Evolutionary conservation across 1,140 invertebrate genomes (phyloP).

Genomic region (Ectropis grisescens): DNA sequence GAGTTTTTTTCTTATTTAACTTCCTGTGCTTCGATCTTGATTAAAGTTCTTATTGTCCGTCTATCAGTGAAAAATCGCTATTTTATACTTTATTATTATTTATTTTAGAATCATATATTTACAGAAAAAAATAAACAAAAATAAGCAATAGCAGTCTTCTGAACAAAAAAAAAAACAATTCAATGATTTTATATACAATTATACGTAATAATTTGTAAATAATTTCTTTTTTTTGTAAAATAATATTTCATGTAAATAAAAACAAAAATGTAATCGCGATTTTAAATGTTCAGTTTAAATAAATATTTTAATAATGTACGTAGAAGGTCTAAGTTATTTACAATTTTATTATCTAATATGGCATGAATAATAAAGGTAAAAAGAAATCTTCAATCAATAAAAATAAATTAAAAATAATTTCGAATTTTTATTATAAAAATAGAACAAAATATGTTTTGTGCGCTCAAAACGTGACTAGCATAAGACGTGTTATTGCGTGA

Average conservation of each 20-base stretch:
- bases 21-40: background rate
- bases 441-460: constrained; percentile 34
- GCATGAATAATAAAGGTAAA: constrained; percentile 51
- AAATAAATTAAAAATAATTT: constrained; percentile 25
- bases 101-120: constrained; percentile 37
- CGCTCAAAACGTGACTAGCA: constrained; percentile 64
- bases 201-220: constrained; percentile 58
- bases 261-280: constrained; percentile 25
- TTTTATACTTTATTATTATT: constrained; percentile 33
- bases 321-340: constrained; percentile 43
- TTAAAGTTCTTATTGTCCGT: too few relatives aligned
- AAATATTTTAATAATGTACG: constrained; percentile 44
- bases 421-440: constrained; percentile 3
- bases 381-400: constrained; percentile 34
- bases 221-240: constrained; percentile 39
- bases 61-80: constrained; percentile 58
- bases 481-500: constrained; percentile 65
- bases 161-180: constrained; percentile 47
- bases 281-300: too few relatives aligned
- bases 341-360: constrained; percentile 59
- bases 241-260: constrained; percentile 25
- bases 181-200: constrained; percentile 43
- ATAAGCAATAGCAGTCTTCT: constrained; percentile 59
- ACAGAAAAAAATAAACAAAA: constrained; percentile 43
- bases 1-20: too few relatives aligned